phyloP scores from a whole-genome alignment of 2,888 invertebrate species.

The Nyleta sp. region DNA sequence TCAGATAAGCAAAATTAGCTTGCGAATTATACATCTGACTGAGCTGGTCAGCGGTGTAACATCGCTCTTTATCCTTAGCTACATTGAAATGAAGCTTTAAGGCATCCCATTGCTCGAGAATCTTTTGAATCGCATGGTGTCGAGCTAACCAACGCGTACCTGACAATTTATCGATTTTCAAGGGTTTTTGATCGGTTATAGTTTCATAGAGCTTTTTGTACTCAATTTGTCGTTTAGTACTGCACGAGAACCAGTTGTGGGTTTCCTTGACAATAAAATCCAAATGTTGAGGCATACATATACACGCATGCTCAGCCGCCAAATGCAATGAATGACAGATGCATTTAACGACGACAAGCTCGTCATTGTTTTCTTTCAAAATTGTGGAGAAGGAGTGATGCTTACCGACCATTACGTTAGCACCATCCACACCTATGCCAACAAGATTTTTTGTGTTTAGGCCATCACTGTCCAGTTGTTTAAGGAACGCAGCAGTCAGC shows the following conservation, averaged over 20 bases:
- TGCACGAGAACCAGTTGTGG: constrained; percentile 71
- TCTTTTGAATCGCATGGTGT: constrained; percentile 24
- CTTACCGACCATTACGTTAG: constrained; percentile 67
- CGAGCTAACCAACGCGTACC: constrained; percentile 31
- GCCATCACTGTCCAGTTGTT: constrained; percentile 35
- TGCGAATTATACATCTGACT: constrained; percentile 48
- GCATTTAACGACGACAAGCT: constrained; percentile 49
- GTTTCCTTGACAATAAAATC: constrained; percentile 68
- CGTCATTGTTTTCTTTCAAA: constrained; percentile 28
- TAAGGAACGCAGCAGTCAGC: constrained; percentile 23
- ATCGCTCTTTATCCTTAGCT: constrained; percentile 60
- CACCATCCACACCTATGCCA: constrained; percentile 58
- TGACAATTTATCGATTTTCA: constrained; percentile 26
- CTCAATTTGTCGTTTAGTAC: constrained; percentile 66
- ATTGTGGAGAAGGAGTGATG: constrained; percentile 61
- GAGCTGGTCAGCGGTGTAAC: constrained; percentile 61
- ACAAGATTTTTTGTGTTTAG: constrained; percentile 64
- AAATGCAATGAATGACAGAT: constrained; percentile 65
- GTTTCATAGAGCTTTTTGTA: not conserved
- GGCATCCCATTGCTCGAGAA: constrained; percentile 72
- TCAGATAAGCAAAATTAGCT: constrained; percentile 52
- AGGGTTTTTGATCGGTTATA: not conserved
- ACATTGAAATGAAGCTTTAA: constrained; percentile 70
- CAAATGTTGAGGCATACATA: constrained; percentile 59
- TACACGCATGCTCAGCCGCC: constrained; percentile 61